Percentiles rank a stretch among this genome's conserved stretches.
These are phyloP conservation scores for Sinhomidia bicolor DNA, from an alignment of 2,888 invertebrate genomes.

Conservation along the genomic window DNA sequence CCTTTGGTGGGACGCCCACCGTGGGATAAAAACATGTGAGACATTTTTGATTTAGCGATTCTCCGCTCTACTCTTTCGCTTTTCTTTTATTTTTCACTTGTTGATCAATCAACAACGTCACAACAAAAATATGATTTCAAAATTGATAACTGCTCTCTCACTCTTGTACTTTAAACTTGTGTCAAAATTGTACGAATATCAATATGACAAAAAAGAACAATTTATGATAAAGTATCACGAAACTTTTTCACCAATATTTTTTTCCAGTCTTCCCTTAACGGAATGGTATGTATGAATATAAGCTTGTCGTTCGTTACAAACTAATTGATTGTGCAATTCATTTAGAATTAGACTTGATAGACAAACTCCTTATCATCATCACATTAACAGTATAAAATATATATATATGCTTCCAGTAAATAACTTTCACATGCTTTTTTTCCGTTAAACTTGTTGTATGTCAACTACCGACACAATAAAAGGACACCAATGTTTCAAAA, in stretches of 20 bases:
- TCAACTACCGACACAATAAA: no score
- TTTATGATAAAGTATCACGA: no score
- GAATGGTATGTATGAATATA: not conserved
- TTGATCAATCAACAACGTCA: conserved; percentile 36
- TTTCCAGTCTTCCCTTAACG: conserved; percentile 2
- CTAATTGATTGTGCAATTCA: conserved; percentile 22
- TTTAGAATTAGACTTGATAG: not conserved
- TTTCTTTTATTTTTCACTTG: conserved; percentile 23
- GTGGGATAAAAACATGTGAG: conserved; percentile 80
- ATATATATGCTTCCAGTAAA: not conserved
- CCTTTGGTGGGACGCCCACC: conserved; percentile 80
- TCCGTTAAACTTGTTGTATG: no score
- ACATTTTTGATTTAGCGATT: conserved; percentile 43
- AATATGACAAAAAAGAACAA: not conserved
- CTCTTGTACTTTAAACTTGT: not conserved
- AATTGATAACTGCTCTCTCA: not conserved
- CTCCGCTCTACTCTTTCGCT: not conserved
- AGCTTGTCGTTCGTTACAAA: no score
- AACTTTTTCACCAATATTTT: not conserved
- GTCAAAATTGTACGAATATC: conserved; percentile 4
- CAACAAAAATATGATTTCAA: not conserved
- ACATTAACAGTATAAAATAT: not conserved
- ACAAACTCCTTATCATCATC: not conserved
- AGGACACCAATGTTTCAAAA: no score
- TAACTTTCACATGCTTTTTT: not conserved